Percentiles rank a stretch among this genome's conserved stretches.
phyloP scores from a whole-genome alignment of 1,140 invertebrate species.

The Propsilocerus akamusi region DNA sequence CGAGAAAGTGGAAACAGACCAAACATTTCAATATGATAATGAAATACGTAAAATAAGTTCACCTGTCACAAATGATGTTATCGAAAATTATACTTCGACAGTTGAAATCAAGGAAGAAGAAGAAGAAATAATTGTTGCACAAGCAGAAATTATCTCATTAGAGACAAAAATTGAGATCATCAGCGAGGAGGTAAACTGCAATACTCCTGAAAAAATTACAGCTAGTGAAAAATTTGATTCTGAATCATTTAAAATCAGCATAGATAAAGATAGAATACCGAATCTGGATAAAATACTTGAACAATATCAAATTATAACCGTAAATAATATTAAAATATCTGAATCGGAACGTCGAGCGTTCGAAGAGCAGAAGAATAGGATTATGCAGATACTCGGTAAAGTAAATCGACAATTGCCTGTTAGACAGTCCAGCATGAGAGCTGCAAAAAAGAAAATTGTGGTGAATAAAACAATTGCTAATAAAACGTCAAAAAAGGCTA shows the following conservation, averaged over 20 bases:
- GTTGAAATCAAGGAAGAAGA: no score
- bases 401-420: background rate
- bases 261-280: background rate
- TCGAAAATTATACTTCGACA: no score
- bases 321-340: background rate
- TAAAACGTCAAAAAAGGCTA: background rate
- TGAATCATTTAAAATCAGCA: background rate
- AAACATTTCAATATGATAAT: no score
- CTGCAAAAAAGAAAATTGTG: background rate
- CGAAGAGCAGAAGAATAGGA: background rate
- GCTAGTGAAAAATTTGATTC: no score
- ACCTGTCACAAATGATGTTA: no score
- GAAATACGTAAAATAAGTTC: no score
- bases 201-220: no score
- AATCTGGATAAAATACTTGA: background rate
- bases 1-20: background rate
- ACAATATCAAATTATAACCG: background rate
- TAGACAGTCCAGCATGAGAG: no score
- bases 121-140: no score
- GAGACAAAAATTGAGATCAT: no score
- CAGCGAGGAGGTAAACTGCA: no score
- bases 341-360: background rate
- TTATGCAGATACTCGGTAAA: background rate
- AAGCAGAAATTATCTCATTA: no score
- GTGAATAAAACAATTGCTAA: constrained; percentile 5